Base-by-base conservation (phyloP, 64 coral and sea anemone genomes). In the Stylophora pistillata region DNA sequence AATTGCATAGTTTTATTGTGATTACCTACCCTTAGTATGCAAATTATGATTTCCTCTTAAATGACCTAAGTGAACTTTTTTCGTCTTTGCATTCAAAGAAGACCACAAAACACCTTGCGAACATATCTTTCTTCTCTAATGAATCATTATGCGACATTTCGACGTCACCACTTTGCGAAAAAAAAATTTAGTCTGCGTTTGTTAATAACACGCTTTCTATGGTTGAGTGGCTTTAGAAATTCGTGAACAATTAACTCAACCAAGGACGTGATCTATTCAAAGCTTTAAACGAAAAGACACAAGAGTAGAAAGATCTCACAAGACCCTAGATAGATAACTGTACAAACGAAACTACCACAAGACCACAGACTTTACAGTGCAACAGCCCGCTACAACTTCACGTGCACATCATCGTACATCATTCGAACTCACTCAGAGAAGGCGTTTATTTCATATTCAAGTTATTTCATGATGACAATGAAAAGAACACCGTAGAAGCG, bases 141-240 rank as follows among this genome's bases (percentile, higher is more conserved):
- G 37, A 47, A 47, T 47, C 7, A 47, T 47, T 3, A 47, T 47
- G 3, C 7, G 7, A 47, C 37, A 7, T 47, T 7, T 47, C 37
- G 37, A 47, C 37, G 37, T 47, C 37, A 47, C 37, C 37, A 47
- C 37, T 3, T 47, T 3, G 3, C 37, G 7, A 47, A 47, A 47
- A 47, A 3, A 47, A 7, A 47, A 47, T 47, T 47, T 2, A 68
- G 4, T 14, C 47, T 15, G 2, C 7, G 30, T 20, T 70, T 69
- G 52, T 11, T 41, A 0, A 17, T 69, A 23, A 53, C 53, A 68
- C 80, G 69, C 61, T 26, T 41, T 65, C 17, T 28, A 84, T 84
- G 80, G 60, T 84, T 84, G 80, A 62, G 69, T 41, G 80, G 30
- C 60, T 30, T 68, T 69, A 84, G 80, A 84, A 84, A 69, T 84